A percentile compares a stretch with the other conserved stretches of the same genome.
Conservation (phyloP, 2,888 invertebrate genomes). For the Caenorhabditis sp. region DNA sequence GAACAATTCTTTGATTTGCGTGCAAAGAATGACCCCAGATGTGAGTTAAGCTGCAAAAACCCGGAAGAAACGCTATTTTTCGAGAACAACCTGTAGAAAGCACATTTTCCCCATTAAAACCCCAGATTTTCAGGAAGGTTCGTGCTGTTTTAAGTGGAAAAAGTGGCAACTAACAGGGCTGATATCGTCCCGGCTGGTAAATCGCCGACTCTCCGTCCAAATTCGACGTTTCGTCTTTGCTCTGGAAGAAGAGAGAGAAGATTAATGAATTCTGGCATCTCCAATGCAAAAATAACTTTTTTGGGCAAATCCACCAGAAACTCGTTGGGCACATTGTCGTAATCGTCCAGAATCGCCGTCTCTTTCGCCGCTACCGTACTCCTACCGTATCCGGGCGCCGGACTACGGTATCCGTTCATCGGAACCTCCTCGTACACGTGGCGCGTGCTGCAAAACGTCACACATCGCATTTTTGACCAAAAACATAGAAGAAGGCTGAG, state of each 20-base stretch:
- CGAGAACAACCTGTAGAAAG: too few relatives aligned
- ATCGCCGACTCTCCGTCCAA: conserved; percentile 43
- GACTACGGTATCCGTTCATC: conserved; percentile 35
- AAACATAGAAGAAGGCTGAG: too few relatives aligned
- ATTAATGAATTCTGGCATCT: conserved; percentile 13
- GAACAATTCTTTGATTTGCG: too few relatives aligned
- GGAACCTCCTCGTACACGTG: conserved; percentile 59
- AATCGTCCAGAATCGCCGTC: conserved; percentile 56
- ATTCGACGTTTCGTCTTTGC: conserved; percentile 11
- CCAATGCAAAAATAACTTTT: background rate
- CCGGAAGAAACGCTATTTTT: too few relatives aligned
- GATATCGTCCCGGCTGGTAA: conserved; percentile 58
- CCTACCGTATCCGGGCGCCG: conserved; percentile 2
- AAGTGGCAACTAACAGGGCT: conserved; percentile 53
- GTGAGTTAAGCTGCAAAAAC: background rate
- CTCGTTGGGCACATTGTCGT: conserved; percentile 54
- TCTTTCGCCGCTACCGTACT: conserved; percentile 15
- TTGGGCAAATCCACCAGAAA: conserved; percentile 32
- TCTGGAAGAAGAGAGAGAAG: conserved; percentile 3
- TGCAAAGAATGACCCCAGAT: too few relatives aligned
- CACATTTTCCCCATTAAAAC: too few relatives aligned
- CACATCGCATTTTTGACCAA: too few relatives aligned
- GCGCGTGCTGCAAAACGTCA: conserved; percentile 40
- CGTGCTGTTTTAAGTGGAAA: background rate
- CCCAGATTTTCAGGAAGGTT: too few relatives aligned